phyloP scores from a whole-genome alignment of 1,140 invertebrate genomes.

The Ruditapes philippinarum region DNA sequence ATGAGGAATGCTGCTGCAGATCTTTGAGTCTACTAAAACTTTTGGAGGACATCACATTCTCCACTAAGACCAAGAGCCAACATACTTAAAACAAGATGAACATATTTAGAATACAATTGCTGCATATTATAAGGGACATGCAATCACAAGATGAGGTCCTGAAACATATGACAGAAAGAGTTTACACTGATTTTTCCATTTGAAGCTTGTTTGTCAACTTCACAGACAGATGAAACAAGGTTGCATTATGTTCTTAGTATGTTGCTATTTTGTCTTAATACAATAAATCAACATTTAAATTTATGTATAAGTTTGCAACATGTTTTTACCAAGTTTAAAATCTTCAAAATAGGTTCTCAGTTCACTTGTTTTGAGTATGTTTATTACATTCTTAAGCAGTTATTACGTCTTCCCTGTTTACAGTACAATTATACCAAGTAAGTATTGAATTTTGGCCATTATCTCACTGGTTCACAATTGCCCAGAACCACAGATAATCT shows the following conservation, averaged over 20 bases:
- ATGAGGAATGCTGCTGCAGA: too few relatives aligned
- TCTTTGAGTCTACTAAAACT: too few relatives aligned
- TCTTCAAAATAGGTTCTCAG: neutral
- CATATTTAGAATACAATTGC: too few relatives aligned
- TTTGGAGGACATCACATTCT: too few relatives aligned
- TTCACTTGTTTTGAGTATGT: neutral
- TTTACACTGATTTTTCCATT: slow-evolving; percentile 24
- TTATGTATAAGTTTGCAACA: neutral
- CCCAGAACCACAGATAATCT: slow-evolving; percentile 18
- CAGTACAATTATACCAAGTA: neutral
- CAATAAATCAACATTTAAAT: neutral
- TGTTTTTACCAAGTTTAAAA: slow-evolving; percentile 9
- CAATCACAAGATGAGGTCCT: neutral
- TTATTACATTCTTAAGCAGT: slow-evolving; percentile 10
- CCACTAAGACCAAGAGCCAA: too few relatives aligned
- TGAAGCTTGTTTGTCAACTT: neutral
- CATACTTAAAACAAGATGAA: too few relatives aligned
- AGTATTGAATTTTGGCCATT: neutral
- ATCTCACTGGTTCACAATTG: neutral
- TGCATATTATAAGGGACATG: too few relatives aligned
- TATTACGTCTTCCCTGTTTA: neutral
- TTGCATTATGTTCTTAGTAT: neutral
- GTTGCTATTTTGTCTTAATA: slow-evolving; percentile 14
- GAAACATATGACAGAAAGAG: neutral
- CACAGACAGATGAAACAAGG: slow-evolving; percentile 17